phyloP scores from a whole-genome alignment of 2,888 invertebrate genomes.

The Amiota mariae region DNA sequence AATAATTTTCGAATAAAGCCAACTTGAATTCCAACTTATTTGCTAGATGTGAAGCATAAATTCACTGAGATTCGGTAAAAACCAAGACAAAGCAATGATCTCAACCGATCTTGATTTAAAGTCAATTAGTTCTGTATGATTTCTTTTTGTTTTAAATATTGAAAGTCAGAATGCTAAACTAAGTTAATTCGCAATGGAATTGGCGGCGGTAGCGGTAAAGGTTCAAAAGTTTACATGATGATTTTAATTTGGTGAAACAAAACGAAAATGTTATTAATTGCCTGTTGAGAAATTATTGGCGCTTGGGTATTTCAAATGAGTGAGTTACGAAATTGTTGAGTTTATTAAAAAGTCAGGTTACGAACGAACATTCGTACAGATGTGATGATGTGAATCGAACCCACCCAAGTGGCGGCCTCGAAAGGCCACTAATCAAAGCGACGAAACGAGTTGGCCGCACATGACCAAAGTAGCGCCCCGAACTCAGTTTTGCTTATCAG shows the following conservation, averaged over 20 bases:
- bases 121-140: slow-evolving; percentile 65
- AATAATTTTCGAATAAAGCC: slow-evolving; percentile 60
- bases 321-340: not conserved
- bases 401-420: slow-evolving; percentile 56
- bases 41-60: slow-evolving; percentile 62
- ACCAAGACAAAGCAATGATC: not conserved
- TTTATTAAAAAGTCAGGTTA: slow-evolving; percentile 19
- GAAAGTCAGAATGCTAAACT: not conserved
- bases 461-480: slow-evolving; percentile 59
- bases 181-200: not conserved
- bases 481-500: slow-evolving; percentile 54
- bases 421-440: slow-evolving; percentile 22
- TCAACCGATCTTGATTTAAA: slow-evolving; percentile 57
- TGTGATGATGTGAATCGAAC: slow-evolving; percentile 41
- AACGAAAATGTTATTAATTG: slow-evolving; percentile 53
- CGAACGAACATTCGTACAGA: not conserved
- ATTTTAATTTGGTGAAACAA: slow-evolving; percentile 32
- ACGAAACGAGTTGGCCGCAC: slow-evolving; percentile 37
- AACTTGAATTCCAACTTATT: slow-evolving; percentile 47
- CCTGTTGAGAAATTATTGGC: slow-evolving; percentile 40
- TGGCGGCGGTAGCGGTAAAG: not conserved
- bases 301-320: slow-evolving; percentile 11
- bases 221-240: slow-evolving; percentile 19
- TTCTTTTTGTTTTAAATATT: slow-evolving; percentile 51
- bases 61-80: slow-evolving; percentile 49